phyloP scores from a whole-genome alignment of 2,888 invertebrate species.

The Seira sanloemensis region DNA sequence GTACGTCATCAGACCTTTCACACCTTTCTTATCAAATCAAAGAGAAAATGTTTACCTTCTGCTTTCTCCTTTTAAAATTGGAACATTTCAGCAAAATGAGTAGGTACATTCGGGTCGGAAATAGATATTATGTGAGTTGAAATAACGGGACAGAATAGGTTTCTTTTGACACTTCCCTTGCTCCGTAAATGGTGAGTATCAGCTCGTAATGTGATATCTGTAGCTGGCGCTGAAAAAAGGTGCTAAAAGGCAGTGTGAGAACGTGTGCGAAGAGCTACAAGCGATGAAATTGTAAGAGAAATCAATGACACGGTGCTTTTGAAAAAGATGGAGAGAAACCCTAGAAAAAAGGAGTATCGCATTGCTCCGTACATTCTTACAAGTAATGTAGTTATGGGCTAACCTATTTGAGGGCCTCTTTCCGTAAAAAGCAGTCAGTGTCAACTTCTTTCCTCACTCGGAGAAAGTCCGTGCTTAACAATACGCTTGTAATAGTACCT shows the following conservation, averaged over 20 bases:
- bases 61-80: background rate
- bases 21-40: slow-evolving; percentile 23
- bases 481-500: background rate
- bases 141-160: background rate
- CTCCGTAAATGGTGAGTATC: background rate
- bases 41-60: background rate
- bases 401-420: too few relatives aligned
- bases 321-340: slow-evolving; percentile 3
- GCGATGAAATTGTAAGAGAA: background rate
- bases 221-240: too few relatives aligned
- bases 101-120: background rate
- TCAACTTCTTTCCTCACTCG: background rate
- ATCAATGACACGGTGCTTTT: background rate
- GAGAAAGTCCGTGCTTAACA: background rate
- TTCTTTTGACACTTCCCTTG: background rate
- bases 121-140: background rate
- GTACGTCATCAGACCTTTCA: slow-evolving; percentile 7
- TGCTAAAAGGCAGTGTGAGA: background rate
- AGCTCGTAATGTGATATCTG: too few relatives aligned
- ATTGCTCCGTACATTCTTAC: too few relatives aligned
- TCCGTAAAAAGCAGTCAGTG: background rate
- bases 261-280: background rate
- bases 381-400: too few relatives aligned
- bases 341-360: background rate
- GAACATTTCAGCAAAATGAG: background rate